Base-by-base conservation (phyloP, 2,888 invertebrate species). In the Acrocera orbiculus region DNA sequence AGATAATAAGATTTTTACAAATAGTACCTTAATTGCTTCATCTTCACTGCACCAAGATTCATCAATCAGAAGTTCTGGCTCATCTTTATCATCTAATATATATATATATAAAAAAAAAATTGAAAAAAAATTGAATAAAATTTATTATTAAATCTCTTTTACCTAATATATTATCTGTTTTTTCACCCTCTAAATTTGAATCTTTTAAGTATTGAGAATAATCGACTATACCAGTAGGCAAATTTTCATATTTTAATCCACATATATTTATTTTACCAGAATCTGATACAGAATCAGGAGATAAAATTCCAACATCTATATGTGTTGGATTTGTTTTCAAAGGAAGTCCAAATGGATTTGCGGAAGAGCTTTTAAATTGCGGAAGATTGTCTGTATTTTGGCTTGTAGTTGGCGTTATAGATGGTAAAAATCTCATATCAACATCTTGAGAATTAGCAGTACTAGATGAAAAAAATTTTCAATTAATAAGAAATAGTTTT, bases 41-140 rank as follows among this genome's bases (percentile, higher is more conserved):
- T 45, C 45, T 22, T 56, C 56, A 30, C 38, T 40, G 14, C 45
- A 46, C 76, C 82, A 82, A 56, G 76, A 73, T 45, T 67, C 67
- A 43, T 67, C 67, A 38, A 67, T 67, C 39, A 63, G 55, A 43
- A 67, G 55, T 17, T 41, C 46, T 24, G 48, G 39, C 31, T 54
- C 53, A 35, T 52, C 54, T 43, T 59, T 51, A 42, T 69, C 69
- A 47, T 70, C n/a, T n/a, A n/a, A n/a, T n/a, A n/a, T n/a, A n/a
- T n/a, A n/a, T n/a, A n/a, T n/a, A n/a, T n/a, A n/a, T 5, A 27
- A 27, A 17, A 9, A 7, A 27, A 22, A 34, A 22, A 11, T 8
- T 14, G 20, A 16, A 9, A 24, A 20, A 29, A 19, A 9, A 31
- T 5, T 8, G 16, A 26, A 17, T 7, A 26, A 29, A 16, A 26